These are phyloP conservation scores for Diachrysia chrysitis DNA, from an alignment of 2,888 invertebrate genomes.

Conservation along the genomic window DNA sequence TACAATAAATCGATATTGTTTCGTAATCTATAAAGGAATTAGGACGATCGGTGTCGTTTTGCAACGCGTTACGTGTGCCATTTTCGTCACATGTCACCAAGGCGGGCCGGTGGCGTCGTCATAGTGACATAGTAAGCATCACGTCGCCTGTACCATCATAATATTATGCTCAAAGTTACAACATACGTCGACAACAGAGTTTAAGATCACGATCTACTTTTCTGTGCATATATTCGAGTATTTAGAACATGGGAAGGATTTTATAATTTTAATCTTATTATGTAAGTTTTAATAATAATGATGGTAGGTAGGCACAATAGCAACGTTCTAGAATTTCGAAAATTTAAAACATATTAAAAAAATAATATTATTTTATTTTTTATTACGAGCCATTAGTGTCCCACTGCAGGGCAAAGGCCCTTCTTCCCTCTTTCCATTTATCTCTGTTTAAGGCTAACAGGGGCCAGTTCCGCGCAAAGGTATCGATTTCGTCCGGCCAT, in stretches of 20 bases:
- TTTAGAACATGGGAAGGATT: neutral
- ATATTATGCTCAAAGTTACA: conserved; percentile 24
- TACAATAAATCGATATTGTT: conserved; percentile 36
- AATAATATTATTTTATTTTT: too few species aligned
- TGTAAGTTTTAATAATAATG: neutral
- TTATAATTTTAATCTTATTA: neutral
- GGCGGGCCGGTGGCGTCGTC: conserved; percentile 33
- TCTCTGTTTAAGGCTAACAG: too few species aligned
- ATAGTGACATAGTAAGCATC: conserved; percentile 30
- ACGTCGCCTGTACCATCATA: conserved; percentile 36
- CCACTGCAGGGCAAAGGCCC: too few species aligned
- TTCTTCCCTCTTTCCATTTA: too few species aligned
- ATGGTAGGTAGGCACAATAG: too few species aligned
- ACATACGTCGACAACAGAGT: conserved; percentile 34
- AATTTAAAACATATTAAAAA: too few species aligned
- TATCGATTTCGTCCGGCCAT: too few species aligned
- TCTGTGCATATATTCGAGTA: neutral
- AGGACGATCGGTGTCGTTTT: conserved; percentile 56
- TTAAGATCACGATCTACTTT: conserved; percentile 55
- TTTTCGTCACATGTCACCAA: conserved; percentile 49
- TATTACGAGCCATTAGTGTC: too few species aligned
- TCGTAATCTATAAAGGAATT: conserved; percentile 50
- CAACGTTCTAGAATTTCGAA: too few species aligned
- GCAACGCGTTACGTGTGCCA: conserved; percentile 56
- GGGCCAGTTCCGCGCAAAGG: too few species aligned